Conservation (phyloP, 1,140 invertebrate genomes). For the Neelides sp. region DNA sequence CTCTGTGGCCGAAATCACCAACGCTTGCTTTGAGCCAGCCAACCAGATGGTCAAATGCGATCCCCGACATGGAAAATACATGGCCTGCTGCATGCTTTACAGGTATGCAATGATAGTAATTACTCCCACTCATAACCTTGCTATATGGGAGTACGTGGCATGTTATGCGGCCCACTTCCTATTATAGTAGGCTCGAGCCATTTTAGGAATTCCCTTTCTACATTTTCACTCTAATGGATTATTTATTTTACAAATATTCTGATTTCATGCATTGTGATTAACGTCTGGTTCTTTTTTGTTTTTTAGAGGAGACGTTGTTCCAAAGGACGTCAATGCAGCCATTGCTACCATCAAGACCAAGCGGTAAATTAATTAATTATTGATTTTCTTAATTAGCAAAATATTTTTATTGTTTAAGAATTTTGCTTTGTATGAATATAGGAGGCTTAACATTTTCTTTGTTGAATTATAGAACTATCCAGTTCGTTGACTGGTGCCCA, state of each 20-base stretch:
- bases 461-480: constrained; percentile 49
- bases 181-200: too few relatives aligned
- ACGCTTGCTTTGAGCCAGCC: constrained; percentile 65
- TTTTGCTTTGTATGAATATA: not conserved
- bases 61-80: constrained; percentile 44
- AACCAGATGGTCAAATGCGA: constrained; percentile 59
- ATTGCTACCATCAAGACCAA: constrained; percentile 55
- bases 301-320: constrained; percentile 43
- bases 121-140: too few relatives aligned
- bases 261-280: too few relatives aligned
- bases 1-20: constrained; percentile 64
- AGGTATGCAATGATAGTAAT: too few relatives aligned
- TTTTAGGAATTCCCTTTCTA: too few relatives aligned
- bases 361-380: constrained; percentile 35
- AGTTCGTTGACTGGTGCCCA: constrained; percentile 85
- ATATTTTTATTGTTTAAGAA: not conserved
- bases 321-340: constrained; percentile 57
- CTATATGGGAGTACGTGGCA: too few relatives aligned
- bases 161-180: too few relatives aligned
- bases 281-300: too few relatives aligned
- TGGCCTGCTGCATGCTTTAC: constrained; percentile 78
- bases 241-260: too few relatives aligned
- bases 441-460: not conserved
- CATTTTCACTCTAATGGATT: too few relatives aligned
- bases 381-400: not conserved